A percentile compares a stretch with the other conserved stretches of the same genome.
phyloP scores from a whole-genome alignment of 2,888 invertebrate species.

The Orchesella flavescens region DNA sequence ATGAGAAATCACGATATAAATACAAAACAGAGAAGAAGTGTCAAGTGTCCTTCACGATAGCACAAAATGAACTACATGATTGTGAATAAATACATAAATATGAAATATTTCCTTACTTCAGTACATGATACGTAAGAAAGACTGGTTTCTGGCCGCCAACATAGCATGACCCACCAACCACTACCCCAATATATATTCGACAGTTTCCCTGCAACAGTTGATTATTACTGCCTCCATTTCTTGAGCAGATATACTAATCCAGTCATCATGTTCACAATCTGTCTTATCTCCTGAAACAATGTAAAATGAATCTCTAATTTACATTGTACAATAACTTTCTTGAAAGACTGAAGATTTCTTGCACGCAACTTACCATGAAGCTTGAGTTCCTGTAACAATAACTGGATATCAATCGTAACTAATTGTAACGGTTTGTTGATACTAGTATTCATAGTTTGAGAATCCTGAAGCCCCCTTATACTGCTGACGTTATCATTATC shows the following conservation, averaged over 20 bases:
- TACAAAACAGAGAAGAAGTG: neutral
- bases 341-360: neutral
- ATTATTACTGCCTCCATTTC: slow-evolving; percentile 22
- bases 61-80: neutral
- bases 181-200: slow-evolving; percentile 21
- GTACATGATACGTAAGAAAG: neutral
- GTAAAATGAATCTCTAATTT: too few relatives aligned
- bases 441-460: neutral
- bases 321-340: neutral
- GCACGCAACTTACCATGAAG: neutral
- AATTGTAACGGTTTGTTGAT: slow-evolving; percentile 9
- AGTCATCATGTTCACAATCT: slow-evolving; percentile 12
- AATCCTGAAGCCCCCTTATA: neutral
- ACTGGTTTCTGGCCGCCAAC: neutral
- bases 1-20: too few relatives aligned
- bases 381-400: slow-evolving; percentile 20
- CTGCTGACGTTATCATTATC: neutral
- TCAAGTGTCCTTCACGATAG: neutral
- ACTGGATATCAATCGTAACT: slow-evolving; percentile 29
- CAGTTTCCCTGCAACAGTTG: slow-evolving; percentile 36
- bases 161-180: neutral
- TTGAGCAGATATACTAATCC: slow-evolving; percentile 23
- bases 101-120: neutral
- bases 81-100: too few relatives aligned
- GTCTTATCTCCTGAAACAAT: neutral